These are phyloP conservation scores for Drosophila orena DNA, from an alignment of 1,140 invertebrate genomes.

Conservation along the genomic window DNA sequence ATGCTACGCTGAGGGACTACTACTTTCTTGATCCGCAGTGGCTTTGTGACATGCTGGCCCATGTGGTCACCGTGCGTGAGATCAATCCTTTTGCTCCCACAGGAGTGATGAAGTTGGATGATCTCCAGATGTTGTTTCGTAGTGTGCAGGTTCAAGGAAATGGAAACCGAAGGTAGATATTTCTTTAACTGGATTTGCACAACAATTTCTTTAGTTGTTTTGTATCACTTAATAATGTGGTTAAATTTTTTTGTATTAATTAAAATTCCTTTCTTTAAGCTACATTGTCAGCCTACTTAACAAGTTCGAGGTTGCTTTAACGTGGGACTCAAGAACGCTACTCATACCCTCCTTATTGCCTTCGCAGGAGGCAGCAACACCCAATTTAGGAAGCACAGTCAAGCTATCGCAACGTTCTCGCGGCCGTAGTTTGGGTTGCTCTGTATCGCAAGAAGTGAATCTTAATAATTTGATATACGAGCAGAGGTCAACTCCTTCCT, in stretches of 20 bases:
- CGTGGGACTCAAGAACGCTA: slow-evolving; percentile 96
- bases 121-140: slow-evolving; percentile 97
- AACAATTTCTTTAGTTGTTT: too few relatives aligned
- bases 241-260: slow-evolving; percentile 5
- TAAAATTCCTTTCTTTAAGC: slow-evolving; percentile 6
- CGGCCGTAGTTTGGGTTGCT: slow-evolving; percentile 84
- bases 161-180: slow-evolving; percentile 85
- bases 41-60: slow-evolving; percentile 98
- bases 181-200: neutral
- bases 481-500: slow-evolving; percentile 24
- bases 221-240: too few relatives aligned
- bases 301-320: slow-evolving; percentile 98
- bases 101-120: slow-evolving; percentile 97
- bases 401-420: slow-evolving; percentile 90
- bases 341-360: slow-evolving; percentile 97
- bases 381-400: slow-evolving; percentile 84
- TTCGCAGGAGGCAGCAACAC: slow-evolving; percentile 89
- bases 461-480: slow-evolving; percentile 73
- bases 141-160: slow-evolving; percentile 85
- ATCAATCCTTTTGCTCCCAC: slow-evolving; percentile 97
- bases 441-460: slow-evolving; percentile 75
- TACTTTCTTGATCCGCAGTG: slow-evolving; percentile 96
- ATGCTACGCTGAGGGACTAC: slow-evolving; percentile 96
- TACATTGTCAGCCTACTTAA: slow-evolving; percentile 96
- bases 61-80: slow-evolving; percentile 97